Conservation (phyloP, 2,113 vertebrate genomes). For the Python bivittatus region DNA sequence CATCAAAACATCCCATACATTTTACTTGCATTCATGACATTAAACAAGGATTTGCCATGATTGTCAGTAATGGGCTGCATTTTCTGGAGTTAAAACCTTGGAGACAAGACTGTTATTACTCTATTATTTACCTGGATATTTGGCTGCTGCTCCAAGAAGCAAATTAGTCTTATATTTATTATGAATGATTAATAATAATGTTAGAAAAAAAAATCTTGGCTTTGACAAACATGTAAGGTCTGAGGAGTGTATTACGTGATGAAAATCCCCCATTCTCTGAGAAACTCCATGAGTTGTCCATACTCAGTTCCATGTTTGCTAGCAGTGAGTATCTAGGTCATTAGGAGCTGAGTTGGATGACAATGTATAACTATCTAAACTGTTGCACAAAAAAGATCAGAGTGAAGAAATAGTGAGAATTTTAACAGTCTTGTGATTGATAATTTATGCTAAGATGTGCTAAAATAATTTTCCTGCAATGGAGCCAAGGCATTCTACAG, state of each 20-base stretch:
- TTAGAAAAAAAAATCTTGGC: background rate
- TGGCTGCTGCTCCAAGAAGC: background rate
- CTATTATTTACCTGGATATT: background rate
- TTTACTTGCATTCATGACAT: background rate
- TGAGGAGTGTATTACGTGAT: background rate
- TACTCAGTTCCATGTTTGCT: background rate
- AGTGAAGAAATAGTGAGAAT: background rate
- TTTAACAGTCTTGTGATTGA: background rate
- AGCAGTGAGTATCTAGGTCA: background rate
- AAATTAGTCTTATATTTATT: background rate
- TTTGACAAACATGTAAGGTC: background rate
- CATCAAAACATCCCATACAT: background rate
- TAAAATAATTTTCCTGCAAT: background rate
- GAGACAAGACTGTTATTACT: background rate
- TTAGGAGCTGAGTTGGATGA: background rate
- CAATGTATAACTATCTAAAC: background rate
- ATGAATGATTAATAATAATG: background rate
- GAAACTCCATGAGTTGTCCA: background rate
- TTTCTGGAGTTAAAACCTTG: background rate
- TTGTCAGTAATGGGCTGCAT: background rate
- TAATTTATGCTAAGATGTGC: constrained; percentile 1
- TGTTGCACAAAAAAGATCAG: background rate
- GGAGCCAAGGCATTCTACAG: background rate
- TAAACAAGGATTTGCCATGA: background rate
- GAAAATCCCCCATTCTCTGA: background rate